These are phyloP conservation scores for Gorilla gorilla DNA, from an alignment of 2,113 vertebrate genomes.

Conservation along the genomic window DNA sequence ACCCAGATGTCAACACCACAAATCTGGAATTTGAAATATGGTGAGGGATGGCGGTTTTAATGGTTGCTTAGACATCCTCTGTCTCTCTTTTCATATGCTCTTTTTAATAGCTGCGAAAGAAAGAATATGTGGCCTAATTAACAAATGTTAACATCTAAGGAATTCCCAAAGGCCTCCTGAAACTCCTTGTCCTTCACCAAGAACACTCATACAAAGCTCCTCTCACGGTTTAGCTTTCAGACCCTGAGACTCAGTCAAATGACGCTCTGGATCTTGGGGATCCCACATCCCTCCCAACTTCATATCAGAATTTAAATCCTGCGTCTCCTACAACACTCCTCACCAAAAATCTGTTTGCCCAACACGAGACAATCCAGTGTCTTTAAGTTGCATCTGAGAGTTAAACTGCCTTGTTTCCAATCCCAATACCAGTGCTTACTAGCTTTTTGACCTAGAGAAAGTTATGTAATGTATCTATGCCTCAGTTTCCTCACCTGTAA, in stretches of 20 bases:
- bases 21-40: conserved; percentile 76
- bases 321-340: background rate
- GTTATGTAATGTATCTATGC: background rate
- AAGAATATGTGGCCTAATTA: background rate
- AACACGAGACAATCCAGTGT: background rate
- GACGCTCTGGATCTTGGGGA: background rate
- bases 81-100: background rate
- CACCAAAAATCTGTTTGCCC: background rate
- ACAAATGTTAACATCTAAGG: background rate
- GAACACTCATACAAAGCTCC: background rate
- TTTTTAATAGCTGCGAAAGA: background rate
- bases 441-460: background rate
- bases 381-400: background rate
- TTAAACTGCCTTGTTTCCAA: background rate
- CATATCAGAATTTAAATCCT: background rate
- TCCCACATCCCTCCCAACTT: background rate
- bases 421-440: background rate
- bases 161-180: background rate
- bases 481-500: background rate
- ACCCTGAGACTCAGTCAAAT: background rate
- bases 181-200: background rate
- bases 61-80: background rate
- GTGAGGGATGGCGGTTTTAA: conserved; percentile 74
- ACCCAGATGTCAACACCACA: conserved; percentile 70
- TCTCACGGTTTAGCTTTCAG: background rate